Evolutionary conservation across 2,113 vertebrate species (phyloP).

Genomic region (Rhabdomys dilectus): DNA sequence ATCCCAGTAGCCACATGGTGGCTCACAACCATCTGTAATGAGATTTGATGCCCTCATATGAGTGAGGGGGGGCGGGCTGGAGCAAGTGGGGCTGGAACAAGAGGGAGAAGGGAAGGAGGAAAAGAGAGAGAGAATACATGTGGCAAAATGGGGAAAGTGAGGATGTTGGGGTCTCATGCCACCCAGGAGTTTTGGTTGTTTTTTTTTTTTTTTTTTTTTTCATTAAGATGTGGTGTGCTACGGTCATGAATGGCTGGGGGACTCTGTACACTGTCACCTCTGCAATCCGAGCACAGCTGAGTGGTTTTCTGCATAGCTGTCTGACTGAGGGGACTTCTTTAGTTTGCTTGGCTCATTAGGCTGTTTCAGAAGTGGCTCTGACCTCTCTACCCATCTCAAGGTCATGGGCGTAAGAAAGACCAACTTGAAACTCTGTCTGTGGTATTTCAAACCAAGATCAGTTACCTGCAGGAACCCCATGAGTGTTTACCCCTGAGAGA

Average conservation of each 20-base stretch:
- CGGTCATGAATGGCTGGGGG: not conserved
- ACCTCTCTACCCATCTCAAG: rapidly evolving
- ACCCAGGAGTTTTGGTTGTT: too few species aligned
- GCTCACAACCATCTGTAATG: too few species aligned
- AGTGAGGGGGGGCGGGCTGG: too few species aligned
- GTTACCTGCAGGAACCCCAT: not conserved
- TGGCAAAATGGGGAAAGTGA: not conserved
- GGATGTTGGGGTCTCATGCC: too few species aligned
- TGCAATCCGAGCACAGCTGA: too few species aligned
- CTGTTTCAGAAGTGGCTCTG: not conserved
- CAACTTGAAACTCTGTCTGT: not conserved
- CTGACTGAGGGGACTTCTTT: not conserved
- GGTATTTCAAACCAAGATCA: not conserved
- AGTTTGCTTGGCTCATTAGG: not conserved
- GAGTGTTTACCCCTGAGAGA: rapidly evolving
- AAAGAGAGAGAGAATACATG: not conserved
- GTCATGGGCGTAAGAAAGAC: rapidly evolving
- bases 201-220: too few species aligned
- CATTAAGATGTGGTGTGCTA: not conserved
- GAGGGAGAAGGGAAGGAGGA: too few species aligned
- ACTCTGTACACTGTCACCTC: not conserved
- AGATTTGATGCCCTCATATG: too few species aligned
- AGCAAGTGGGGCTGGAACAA: too few species aligned
- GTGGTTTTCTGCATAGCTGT: not conserved
- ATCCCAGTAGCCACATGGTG: too few species aligned